Percentiles rank a stretch among this genome's conserved stretches.
These are phyloP conservation scores for Kryptopterus vitreolus DNA, from an alignment of 2,797 vertebrate species.

Conservation along the genomic window DNA sequence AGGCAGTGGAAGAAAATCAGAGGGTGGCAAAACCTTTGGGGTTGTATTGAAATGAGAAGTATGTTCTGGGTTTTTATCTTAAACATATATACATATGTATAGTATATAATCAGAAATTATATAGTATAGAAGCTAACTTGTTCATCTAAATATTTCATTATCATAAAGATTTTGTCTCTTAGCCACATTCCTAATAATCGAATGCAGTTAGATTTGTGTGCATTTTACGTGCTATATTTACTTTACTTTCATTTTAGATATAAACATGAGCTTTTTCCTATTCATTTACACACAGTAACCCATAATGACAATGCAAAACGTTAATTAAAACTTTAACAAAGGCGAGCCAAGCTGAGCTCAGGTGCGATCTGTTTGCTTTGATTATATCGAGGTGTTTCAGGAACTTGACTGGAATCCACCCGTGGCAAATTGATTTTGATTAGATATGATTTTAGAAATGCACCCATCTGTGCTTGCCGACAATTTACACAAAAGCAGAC, in stretches of 20 bases:
- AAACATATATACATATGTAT: neutral
- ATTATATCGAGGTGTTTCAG: neutral
- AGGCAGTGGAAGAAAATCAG: conserved; percentile 32
- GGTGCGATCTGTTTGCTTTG: neutral
- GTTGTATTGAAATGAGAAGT: conserved; percentile 11
- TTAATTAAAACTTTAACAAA: neutral
- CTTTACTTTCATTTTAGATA: too few relatives aligned
- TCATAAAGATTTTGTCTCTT: neutral
- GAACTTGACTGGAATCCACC: conserved; percentile 1
- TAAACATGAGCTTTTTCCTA: neutral
- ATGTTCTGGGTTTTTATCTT: neutral
- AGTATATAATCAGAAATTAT: neutral
- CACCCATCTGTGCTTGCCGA: neutral
- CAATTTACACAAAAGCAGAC: neutral
- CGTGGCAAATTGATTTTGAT: neutral
- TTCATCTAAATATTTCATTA: neutral
- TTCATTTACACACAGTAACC: neutral
- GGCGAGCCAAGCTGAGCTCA: neutral
- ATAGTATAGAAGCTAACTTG: too few relatives aligned
- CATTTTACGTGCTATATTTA: neutral
- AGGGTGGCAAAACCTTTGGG: conserved; percentile 11
- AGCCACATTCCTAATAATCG: neutral
- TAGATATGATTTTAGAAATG: neutral
- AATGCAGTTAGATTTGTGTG: neutral
- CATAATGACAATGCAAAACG: neutral